Conservation (phyloP, 2,888 invertebrate genomes). For the Margaritifera margaritifera region DNA sequence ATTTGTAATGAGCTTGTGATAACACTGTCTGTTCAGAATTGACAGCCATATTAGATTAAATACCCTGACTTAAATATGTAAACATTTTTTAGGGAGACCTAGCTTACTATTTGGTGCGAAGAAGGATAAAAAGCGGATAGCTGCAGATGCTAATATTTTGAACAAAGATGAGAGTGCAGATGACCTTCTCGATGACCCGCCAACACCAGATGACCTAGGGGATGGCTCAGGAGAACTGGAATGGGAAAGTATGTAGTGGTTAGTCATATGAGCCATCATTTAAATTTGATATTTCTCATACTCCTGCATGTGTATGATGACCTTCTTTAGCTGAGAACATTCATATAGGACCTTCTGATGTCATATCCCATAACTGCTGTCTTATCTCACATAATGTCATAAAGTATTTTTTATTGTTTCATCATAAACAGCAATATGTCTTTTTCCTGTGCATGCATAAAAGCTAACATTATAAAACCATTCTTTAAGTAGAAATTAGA, state of each 20-base stretch:
- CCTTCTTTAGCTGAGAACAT: no score
- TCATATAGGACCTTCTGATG: no score
- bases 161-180: slow-evolving; percentile 43
- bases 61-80: neutral
- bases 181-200: slow-evolving; percentile 45
- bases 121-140: slow-evolving; percentile 40
- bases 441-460: no score
- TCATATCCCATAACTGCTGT: no score
- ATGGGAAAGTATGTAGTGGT: slow-evolving; percentile 55
- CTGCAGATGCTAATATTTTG: slow-evolving; percentile 40
- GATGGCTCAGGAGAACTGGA: slow-evolving; percentile 54
- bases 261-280: neutral
- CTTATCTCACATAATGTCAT: no score
- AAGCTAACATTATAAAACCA: no score
- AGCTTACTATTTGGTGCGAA: slow-evolving; percentile 26
- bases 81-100: slow-evolving; percentile 20
- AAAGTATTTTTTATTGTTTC: no score
- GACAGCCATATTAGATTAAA: neutral
- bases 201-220: slow-evolving; percentile 50
- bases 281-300: neutral
- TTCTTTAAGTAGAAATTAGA: no score
- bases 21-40: no score
- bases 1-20: no score
- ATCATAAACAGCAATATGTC: no score
- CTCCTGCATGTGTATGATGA: neutral